Conservation (phyloP, 2,113 vertebrate genomes). For the Alaudala cheleensis region DNA sequence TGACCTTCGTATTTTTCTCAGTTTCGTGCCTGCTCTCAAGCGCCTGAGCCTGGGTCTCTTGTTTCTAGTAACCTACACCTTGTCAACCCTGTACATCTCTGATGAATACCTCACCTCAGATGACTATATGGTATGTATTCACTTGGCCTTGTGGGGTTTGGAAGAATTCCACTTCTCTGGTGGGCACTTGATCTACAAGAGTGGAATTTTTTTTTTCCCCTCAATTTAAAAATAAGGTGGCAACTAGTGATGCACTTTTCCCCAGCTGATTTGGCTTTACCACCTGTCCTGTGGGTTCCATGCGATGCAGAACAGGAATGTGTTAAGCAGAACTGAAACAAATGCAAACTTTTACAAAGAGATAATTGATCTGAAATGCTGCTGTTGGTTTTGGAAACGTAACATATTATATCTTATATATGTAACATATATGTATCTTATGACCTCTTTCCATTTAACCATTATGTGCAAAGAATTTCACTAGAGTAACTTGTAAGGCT, state of each 20-base stretch:
- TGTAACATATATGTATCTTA: neutral
- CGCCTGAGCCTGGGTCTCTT: slow-evolving; percentile 88
- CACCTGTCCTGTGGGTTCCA: neutral
- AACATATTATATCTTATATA: too few relatives aligned
- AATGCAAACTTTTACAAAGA: neutral
- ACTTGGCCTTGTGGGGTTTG: neutral
- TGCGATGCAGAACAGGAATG: neutral
- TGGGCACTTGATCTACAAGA: neutral
- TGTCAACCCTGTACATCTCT: slow-evolving; percentile 80
- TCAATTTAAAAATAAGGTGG: neutral
- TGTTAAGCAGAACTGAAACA: neutral
- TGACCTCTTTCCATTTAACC: neutral
- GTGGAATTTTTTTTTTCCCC: neutral
- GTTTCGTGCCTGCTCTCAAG: slow-evolving; percentile 84
- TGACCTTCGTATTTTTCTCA: slow-evolving; percentile 44
- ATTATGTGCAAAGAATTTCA: neutral
- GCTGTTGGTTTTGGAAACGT: neutral
- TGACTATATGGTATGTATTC: slow-evolving; percentile 86
- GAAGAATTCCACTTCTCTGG: neutral
- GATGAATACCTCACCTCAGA: slow-evolving; percentile 89
- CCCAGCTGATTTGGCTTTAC: neutral
- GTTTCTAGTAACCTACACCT: slow-evolving; percentile 83
- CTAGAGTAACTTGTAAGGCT: neutral
- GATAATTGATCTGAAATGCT: neutral
- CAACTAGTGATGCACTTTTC: neutral